Base-by-base conservation (phyloP, 2,797 vertebrate species). In the Margarornis squamiger region DNA sequence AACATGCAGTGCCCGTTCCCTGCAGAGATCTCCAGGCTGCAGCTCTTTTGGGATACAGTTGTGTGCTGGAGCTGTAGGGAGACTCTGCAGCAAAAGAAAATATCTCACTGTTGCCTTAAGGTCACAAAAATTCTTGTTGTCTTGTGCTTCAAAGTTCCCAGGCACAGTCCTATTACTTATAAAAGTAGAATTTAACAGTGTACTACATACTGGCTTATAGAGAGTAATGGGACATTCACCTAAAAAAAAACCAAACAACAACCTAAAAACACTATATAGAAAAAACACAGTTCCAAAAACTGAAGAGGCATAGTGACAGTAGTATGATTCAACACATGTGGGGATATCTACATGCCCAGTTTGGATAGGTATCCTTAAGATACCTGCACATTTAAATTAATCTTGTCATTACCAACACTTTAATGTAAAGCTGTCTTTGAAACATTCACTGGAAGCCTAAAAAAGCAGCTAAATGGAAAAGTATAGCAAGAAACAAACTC, bases 61-160 rank as follows among this genome's bases (percentile, higher is more conserved):
- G 98, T 83, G 98, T 93, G 89, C 98, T 98, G 38, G 98, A 98
- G 92, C 98, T 97, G 96, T 99, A 99, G 6, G 99, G 99, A 81
- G 99, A 99, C 95, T 97, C 99, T 99, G 6, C 20, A 96, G 58
- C 23, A 90, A 91, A 84, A 81, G 5, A 59, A 24, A 45, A 3
- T 17, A 70, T 9, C 41, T 93, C 30, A 92, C 52, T 1, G 0
- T 19, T 61, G 29, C 29, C 29, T 84, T 90, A 38, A 67, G 39
- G 32, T 79, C 67, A 79, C 30, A 55, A 54, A 71, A 88, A 61
- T 16, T 46, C 13, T 39, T 26, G 15, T 38, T 83, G 45, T 67
- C 39, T 58, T 32, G 8, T 20, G 57, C 36, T 68, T 54, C 62
- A 84, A 55, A 27, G 77, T 66, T 90, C 27, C 39, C 46, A 85